Evolutionary conservation across 2,888 invertebrate genomes (phyloP).

Genomic region (Erebia ligea): DNA sequence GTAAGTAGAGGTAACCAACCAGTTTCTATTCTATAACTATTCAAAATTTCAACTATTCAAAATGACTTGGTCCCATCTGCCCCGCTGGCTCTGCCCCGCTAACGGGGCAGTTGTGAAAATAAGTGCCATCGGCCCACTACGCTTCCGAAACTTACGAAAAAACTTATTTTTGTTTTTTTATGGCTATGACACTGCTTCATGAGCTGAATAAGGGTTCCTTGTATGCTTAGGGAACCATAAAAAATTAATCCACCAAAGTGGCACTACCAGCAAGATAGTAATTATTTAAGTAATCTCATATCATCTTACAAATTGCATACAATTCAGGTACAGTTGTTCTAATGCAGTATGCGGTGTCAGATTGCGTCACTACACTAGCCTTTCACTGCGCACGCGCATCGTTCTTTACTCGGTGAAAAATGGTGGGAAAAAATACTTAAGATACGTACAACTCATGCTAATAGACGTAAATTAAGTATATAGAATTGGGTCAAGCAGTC

Average conservation of each 20-base stretch:
- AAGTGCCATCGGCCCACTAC: too few relatives aligned
- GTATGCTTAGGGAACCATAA: neutral
- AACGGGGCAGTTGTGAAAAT: too few relatives aligned
- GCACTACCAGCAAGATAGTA: neutral
- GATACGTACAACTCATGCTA: neutral
- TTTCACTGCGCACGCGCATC: constrained; percentile 37
- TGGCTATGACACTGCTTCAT: too few relatives aligned
- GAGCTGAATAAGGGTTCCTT: too few relatives aligned
- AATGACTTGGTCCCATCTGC: too few relatives aligned
- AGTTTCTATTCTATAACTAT: too few relatives aligned
- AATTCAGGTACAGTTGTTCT: neutral
- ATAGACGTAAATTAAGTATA: neutral
- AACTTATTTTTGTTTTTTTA: too few relatives aligned
- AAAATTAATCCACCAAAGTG: neutral
- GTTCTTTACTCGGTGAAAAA: constrained; percentile 23
- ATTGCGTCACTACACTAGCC: constrained; percentile 40
- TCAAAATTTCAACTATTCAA: too few relatives aligned
- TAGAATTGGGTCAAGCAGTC: neutral
- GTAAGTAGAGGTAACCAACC: too few relatives aligned
- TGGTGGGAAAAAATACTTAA: constrained; percentile 17
- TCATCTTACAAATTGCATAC: neutral
- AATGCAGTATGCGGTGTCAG: neutral
- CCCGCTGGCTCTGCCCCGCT: too few relatives aligned
- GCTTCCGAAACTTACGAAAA: too few relatives aligned
- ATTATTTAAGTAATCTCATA: neutral